Conservation (phyloP, 1,140 invertebrate genomes). For the Phenacoccus solenopsis region DNA sequence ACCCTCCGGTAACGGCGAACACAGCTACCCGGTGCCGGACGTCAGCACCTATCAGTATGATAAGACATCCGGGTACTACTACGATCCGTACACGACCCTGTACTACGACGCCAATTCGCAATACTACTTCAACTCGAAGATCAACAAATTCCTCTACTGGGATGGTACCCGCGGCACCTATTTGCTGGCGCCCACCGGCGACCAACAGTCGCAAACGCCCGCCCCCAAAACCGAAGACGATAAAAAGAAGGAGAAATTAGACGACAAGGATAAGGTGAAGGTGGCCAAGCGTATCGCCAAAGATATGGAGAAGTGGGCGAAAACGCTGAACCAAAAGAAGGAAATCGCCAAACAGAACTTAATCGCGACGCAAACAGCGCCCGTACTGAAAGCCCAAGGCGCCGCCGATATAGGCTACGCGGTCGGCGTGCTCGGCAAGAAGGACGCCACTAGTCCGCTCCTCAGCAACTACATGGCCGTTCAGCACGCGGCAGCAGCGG, state of each 20-base stretch:
- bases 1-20: constrained; percentile 38
- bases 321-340: constrained; percentile 93
- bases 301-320: constrained; percentile 93
- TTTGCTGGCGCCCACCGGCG: constrained; percentile 49
- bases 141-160: constrained; percentile 91
- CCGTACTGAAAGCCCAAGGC: constrained; percentile 36
- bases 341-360: constrained; percentile 59
- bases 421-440: constrained; percentile 47
- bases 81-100: constrained; percentile 79
- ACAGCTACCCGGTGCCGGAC: constrained; percentile 53
- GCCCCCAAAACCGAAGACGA: constrained; percentile 28
- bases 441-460: constrained; percentile 13
- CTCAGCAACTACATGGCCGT: background rate
- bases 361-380: constrained; percentile 31
- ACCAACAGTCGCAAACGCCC: constrained; percentile 21
- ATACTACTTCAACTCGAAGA: constrained; percentile 84
- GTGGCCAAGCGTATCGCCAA: constrained; percentile 97
- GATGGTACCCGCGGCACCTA: constrained; percentile 70
- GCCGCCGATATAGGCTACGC: constrained; percentile 85
- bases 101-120: constrained; percentile 94
- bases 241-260: constrained; percentile 33
- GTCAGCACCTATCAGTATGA: constrained; percentile 86
- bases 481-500: background rate
- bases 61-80: constrained; percentile 91
- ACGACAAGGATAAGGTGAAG: constrained; percentile 63